Percentiles rank a stretch among this genome's conserved stretches.
phyloP scores from a whole-genome alignment of 1,140 invertebrate genomes.

The Ruditapes philippinarum region DNA sequence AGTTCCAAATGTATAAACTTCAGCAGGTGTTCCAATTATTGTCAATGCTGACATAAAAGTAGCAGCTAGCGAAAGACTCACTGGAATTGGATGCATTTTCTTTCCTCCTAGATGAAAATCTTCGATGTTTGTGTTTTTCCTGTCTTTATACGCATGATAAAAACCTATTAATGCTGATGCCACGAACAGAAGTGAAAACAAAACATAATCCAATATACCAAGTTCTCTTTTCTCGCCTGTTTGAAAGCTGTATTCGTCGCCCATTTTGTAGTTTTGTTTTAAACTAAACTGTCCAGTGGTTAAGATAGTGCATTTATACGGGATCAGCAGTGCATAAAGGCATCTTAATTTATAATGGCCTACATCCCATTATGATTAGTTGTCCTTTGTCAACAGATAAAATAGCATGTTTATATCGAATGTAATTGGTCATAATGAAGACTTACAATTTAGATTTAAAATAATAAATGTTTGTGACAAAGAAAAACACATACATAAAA shows the following conservation, averaged over 20 bases:
- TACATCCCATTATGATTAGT: no score
- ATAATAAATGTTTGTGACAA: no score
- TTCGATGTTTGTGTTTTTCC: conserved; percentile 90
- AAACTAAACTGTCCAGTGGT: no score
- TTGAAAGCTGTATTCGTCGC: conserved; percentile 65
- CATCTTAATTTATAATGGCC: no score
- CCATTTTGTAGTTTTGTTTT: no score
- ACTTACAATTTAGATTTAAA: no score
- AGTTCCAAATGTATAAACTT: conserved; percentile 79
- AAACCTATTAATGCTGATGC: conserved; percentile 91
- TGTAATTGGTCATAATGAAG: no score
- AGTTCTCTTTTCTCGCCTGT: conserved; percentile 58
- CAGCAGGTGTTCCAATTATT: conserved; percentile 90
- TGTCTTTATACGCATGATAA: conserved; percentile 93
- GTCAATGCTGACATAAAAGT: conserved; percentile 98
- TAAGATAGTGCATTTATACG: no score
- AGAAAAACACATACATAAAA: no score
- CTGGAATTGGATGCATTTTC: conserved; percentile 90
- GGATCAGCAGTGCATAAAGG: no score
- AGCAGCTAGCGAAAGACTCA: conserved; percentile 80
- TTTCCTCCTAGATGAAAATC: conserved; percentile 92
- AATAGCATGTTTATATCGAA: no score
- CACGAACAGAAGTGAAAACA: conserved; percentile 68
- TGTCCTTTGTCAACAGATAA: no score
- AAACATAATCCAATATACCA: conserved; percentile 70